Evolutionary conservation across 2,888 invertebrate species (phyloP).

Genomic region (Yponomeuta malinellus): DNA sequence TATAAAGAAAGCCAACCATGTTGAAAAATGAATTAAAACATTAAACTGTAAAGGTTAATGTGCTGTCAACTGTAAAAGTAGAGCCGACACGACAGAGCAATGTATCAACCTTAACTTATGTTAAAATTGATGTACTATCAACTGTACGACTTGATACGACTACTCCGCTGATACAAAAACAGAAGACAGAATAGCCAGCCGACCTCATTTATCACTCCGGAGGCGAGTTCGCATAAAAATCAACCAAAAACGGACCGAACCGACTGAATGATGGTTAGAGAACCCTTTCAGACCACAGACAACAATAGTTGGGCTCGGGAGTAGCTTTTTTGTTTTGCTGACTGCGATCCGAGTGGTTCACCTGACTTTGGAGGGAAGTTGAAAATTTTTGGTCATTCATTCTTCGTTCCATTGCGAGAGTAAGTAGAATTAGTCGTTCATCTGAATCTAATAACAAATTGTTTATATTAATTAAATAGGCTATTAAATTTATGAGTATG

Average conservation of each 20-base stretch:
- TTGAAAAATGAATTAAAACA: no score
- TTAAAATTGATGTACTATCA: no score
- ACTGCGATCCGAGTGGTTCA: background rate
- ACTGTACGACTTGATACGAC: background rate
- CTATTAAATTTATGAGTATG: no score
- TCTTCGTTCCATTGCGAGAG: background rate
- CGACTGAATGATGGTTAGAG: conserved; percentile 17
- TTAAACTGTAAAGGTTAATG: no score
- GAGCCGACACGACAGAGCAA: no score
- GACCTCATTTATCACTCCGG: conserved; percentile 42
- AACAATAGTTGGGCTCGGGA: conserved; percentile 51
- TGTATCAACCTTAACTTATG: no score
- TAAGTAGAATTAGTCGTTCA: background rate
- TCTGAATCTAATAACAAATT: no score
- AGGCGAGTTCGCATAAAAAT: conserved; percentile 42
- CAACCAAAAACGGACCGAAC: conserved; percentile 31
- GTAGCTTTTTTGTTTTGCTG: background rate
- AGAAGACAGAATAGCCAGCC: conserved; percentile 9
- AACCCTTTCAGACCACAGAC: conserved; percentile 48
- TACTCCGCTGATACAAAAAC: background rate
- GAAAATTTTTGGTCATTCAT: background rate
- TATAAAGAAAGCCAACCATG: no score
- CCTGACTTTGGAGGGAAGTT: background rate
- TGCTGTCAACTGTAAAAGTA: no score
- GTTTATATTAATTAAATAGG: no score